Percentiles rank a stretch among this genome's conserved stretches.
Evolutionary conservation across 2,797 vertebrate genomes (phyloP).

Genomic region (Decapterus maruadsi): DNA sequence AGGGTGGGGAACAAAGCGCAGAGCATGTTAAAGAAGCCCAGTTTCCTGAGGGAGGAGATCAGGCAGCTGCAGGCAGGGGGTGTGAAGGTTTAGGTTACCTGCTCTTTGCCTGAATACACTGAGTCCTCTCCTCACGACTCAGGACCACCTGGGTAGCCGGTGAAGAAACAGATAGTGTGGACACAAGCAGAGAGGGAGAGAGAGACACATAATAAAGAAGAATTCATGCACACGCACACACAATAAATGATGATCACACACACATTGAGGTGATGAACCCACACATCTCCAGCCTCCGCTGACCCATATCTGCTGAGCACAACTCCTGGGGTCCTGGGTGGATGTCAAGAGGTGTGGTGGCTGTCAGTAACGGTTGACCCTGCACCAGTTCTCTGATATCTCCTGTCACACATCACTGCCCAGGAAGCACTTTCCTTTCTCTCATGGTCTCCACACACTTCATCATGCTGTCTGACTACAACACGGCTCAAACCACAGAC

Average conservation of each 20-base stretch:
- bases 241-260: slow-evolving; percentile 48
- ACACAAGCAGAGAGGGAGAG: slow-evolving; percentile 21
- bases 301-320: slow-evolving; percentile 79
- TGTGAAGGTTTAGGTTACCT: slow-evolving; percentile 84
- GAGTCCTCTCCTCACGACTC: slow-evolving; percentile 62
- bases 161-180: slow-evolving; percentile 57
- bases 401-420: slow-evolving; percentile 83
- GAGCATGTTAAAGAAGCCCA: slow-evolving; percentile 73
- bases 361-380: slow-evolving; percentile 83
- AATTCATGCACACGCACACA: slow-evolving; percentile 9
- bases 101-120: slow-evolving; percentile 65
- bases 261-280: slow-evolving; percentile 62
- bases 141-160: slow-evolving; percentile 83
- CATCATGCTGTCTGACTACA: slow-evolving; percentile 75
- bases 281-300: slow-evolving; percentile 70
- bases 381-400: slow-evolving; percentile 79
- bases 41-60: slow-evolving; percentile 72
- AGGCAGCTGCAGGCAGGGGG: slow-evolving; percentile 77
- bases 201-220: slow-evolving; percentile 27
- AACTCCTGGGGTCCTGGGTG: slow-evolving; percentile 64
- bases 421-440: slow-evolving; percentile 79
- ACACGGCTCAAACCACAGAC: slow-evolving; percentile 55
- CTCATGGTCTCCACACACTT: slow-evolving; percentile 68
- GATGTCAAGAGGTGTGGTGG: slow-evolving; percentile 82
- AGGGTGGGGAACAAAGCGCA: slow-evolving; percentile 70